A percentile compares a stretch with the other conserved stretches of the same genome.
These are phyloP conservation scores for Ailurus styani DNA, from an alignment of 2,113 vertebrate species.

Conservation along the genomic window DNA sequence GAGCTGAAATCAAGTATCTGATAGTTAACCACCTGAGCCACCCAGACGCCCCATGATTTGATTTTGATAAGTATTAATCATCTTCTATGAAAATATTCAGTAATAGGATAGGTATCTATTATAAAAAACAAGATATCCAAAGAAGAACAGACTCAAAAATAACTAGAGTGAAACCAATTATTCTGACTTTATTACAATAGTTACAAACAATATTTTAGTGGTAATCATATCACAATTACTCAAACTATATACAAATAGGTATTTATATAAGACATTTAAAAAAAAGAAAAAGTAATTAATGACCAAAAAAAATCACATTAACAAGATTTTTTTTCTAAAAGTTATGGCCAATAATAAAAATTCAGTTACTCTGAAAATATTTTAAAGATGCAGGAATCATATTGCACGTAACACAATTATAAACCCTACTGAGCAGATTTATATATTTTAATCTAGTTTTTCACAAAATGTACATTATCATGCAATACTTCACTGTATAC, in stretches of 20 bases:
- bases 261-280: conserved; percentile 80
- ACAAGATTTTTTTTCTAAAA: conserved; percentile 79
- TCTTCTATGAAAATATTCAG: background rate
- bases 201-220: conserved; percentile 82
- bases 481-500: conserved; percentile 83
- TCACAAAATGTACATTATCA: conserved; percentile 89
- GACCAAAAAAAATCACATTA: conserved; percentile 74
- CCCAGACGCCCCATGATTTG: background rate
- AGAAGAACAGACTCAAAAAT: conserved; percentile 24
- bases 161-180: conserved; percentile 69
- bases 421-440: conserved; percentile 79
- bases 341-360: conserved; percentile 86
- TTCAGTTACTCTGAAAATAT: conserved; percentile 87
- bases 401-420: conserved; percentile 87
- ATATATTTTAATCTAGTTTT: conserved; percentile 81
- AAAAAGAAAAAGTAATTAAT: conserved; percentile 71
- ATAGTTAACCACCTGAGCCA: background rate
- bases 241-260: conserved; percentile 81
- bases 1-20: background rate
- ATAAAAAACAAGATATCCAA: conserved; percentile 29
- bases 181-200: conserved; percentile 81
- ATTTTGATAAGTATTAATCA: background rate
- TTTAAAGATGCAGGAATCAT: conserved; percentile 86
- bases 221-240: conserved; percentile 82
- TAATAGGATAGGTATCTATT: background rate